Evolutionary conservation across 1,140 invertebrate genomes (phyloP).

Genomic region (Agrilus planipennis): DNA sequence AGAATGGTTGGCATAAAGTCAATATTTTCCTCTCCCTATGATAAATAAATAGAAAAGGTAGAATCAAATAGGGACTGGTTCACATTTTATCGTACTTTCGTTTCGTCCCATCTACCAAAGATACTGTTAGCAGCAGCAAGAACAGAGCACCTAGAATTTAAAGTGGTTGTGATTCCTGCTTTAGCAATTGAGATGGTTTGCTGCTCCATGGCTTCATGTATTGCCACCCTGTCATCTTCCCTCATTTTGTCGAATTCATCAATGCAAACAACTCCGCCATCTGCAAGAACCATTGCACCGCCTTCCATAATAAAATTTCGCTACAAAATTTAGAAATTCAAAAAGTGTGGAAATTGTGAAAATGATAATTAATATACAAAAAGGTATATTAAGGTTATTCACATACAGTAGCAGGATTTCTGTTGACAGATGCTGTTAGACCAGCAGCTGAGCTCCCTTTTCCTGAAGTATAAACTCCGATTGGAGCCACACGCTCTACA

Average conservation of each 20-base stretch:
- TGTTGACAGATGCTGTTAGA: constrained; percentile 92
- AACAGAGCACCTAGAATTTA: constrained; percentile 97
- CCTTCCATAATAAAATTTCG: constrained; percentile 99
- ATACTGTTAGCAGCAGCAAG: constrained; percentile 97
- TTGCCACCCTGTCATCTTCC: constrained; percentile 97
- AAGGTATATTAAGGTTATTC: too few relatives aligned
- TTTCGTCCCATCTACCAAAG: constrained; percentile 97
- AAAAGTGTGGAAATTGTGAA: not conserved
- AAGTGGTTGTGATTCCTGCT: constrained; percentile 96
- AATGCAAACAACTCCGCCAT: constrained; percentile 98
- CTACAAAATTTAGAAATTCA: constrained; percentile 38
- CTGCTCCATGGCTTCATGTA: constrained; percentile 99
- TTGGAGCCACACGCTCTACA: constrained; percentile 90
- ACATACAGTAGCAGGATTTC: constrained; percentile 82
- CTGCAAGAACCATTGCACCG: constrained; percentile 98
- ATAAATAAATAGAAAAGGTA: not conserved
- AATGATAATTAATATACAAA: not conserved
- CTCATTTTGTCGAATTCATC: constrained; percentile 99
- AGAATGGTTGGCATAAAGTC: constrained; percentile 99
- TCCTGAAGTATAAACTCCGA: constrained; percentile 95
- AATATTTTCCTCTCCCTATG: constrained; percentile 88
- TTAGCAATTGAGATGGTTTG: constrained; percentile 99
- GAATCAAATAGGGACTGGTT: not conserved
- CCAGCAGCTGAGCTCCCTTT: constrained; percentile 99
- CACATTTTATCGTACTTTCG: constrained; percentile 43